phyloP scores from a whole-genome alignment of 2,888 invertebrate species.

The Parnassius apollo region DNA sequence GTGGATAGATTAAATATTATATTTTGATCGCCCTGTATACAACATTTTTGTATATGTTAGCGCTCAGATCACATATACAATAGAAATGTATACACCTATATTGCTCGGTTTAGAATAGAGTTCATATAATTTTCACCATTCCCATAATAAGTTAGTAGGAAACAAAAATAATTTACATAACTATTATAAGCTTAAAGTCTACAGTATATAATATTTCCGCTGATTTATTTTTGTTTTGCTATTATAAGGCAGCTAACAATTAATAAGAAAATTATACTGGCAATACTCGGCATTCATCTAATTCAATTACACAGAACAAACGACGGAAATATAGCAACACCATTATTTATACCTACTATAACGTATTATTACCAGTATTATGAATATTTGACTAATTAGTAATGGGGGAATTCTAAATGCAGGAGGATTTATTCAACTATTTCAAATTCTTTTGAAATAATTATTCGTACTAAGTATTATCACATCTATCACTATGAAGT shows the following conservation, averaged over 20 bases:
- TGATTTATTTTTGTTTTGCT: constrained; percentile 28
- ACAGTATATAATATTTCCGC: constrained; percentile 47
- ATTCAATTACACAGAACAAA: constrained; percentile 34
- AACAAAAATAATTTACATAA: constrained; percentile 49
- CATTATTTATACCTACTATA: constrained; percentile 46
- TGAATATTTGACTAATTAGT: constrained; percentile 51
- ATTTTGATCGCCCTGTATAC: constrained; percentile 59
- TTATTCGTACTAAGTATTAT: constrained; percentile 62
- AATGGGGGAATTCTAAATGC: constrained; percentile 65
- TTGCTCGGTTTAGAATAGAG: constrained; percentile 50
- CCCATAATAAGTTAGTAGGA: constrained; percentile 33
- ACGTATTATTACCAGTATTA: constrained; percentile 47
- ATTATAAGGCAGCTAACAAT: constrained; percentile 17
- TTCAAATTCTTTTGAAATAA: constrained; percentile 53
- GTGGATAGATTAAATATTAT: constrained; percentile 50
- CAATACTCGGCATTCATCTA: constrained; percentile 46
- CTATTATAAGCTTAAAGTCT: constrained; percentile 52
- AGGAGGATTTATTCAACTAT: constrained; percentile 55
- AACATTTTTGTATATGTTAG: constrained; percentile 39
- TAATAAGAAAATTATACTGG: constrained; percentile 45
- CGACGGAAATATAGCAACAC: constrained; percentile 57
- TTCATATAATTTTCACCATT: constrained; percentile 29
- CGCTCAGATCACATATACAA: constrained; percentile 16
- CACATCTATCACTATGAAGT: constrained; percentile 58
- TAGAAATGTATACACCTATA: constrained; percentile 39